These are phyloP conservation scores for Rachycentron canadum DNA, from an alignment of 2,797 vertebrate species.

Conservation along the genomic window DNA sequence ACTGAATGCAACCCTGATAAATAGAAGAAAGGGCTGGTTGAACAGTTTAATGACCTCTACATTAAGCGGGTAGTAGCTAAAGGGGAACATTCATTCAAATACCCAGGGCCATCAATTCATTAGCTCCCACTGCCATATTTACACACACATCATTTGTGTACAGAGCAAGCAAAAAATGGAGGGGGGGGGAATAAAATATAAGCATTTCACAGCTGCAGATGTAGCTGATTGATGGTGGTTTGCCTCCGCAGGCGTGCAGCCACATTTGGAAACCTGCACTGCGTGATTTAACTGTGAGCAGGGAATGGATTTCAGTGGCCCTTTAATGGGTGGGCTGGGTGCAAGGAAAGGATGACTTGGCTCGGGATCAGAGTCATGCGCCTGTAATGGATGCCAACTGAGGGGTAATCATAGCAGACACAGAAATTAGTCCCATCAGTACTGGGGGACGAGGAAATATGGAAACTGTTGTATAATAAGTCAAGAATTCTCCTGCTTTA, in stretches of 20 bases:
- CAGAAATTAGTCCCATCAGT: slow-evolving; percentile 70
- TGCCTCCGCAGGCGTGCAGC: slow-evolving; percentile 30
- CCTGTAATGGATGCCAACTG: slow-evolving; percentile 65
- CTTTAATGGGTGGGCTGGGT: slow-evolving; percentile 42
- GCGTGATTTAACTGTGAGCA: slow-evolving; percentile 65
- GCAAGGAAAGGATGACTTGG: slow-evolving; percentile 55
- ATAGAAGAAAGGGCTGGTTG: slow-evolving; percentile 53
- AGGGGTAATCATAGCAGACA: slow-evolving; percentile 67
- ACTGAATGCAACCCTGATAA: slow-evolving; percentile 51
- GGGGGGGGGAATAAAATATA: neutral
- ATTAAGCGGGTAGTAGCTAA: slow-evolving; percentile 49
- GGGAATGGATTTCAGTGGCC: slow-evolving; percentile 59
- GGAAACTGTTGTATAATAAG: slow-evolving; percentile 48
- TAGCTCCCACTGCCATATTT: slow-evolving; percentile 47
- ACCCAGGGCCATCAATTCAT: slow-evolving; percentile 41
- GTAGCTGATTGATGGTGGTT: slow-evolving; percentile 55
- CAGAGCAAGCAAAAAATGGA: slow-evolving; percentile 39
- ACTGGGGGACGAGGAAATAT: slow-evolving; percentile 52
- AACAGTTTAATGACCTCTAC: slow-evolving; percentile 67
- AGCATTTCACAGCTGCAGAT: slow-evolving; percentile 36
- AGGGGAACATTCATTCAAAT: slow-evolving; percentile 41
- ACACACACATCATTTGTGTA: slow-evolving; percentile 57
- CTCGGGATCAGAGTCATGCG: slow-evolving; percentile 59
- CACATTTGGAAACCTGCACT: slow-evolving; percentile 53
- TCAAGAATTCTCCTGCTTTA: slow-evolving; percentile 30